Evolutionary conservation across 1,140 invertebrate genomes (phyloP).

Genomic region (Archivesica marissinica): DNA sequence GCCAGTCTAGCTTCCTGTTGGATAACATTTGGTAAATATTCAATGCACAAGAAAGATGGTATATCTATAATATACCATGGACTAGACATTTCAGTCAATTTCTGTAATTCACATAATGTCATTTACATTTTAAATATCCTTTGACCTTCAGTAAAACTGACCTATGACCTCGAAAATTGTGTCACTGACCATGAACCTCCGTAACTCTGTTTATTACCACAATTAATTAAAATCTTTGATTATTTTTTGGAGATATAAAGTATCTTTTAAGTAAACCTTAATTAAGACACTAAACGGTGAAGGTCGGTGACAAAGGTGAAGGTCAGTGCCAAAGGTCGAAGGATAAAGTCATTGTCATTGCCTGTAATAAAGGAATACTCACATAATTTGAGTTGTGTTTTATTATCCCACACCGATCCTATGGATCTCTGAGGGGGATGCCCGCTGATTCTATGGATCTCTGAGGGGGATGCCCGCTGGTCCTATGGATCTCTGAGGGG

Average conservation of each 20-base stretch:
- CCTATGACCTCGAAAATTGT: too few species aligned
- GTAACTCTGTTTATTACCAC: background rate
- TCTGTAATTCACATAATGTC: background rate
- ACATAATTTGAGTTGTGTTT: constrained; percentile 2
- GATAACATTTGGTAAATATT: background rate
- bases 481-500: too few species aligned
- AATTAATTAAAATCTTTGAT: background rate
- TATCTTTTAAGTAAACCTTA: too few species aligned
- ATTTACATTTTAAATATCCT: constrained; percentile 21
- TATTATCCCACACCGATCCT: too few species aligned
- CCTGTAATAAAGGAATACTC: constrained; percentile 50
- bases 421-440: too few species aligned
- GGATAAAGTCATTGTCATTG: constrained; percentile 40
- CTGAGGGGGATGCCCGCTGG: too few species aligned
- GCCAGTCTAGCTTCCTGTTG: background rate
- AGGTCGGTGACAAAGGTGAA: too few species aligned
- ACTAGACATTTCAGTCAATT: background rate
- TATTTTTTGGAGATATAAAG: too few species aligned
- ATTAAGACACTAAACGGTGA: too few species aligned
- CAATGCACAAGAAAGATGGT: background rate
- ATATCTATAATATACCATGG: background rate
- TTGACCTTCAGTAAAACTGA: background rate
- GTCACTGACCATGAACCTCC: background rate
- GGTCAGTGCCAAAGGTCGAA: constrained; percentile 18
- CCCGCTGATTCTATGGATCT: too few species aligned